phyloP scores from a whole-genome alignment of 2,113 vertebrate genomes.

The Macroglossus sobrinus region DNA sequence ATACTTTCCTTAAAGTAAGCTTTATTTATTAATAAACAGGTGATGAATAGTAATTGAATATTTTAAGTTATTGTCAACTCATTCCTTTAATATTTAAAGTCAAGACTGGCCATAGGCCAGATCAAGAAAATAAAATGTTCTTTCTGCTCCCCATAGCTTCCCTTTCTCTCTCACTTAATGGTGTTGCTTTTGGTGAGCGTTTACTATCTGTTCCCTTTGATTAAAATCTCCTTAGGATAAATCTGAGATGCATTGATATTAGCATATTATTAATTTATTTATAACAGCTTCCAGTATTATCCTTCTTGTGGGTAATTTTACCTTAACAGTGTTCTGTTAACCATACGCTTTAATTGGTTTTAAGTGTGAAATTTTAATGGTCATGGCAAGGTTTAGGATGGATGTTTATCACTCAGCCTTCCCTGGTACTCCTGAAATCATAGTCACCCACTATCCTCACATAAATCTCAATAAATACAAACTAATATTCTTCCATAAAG shows the following conservation, averaged over 20 bases:
- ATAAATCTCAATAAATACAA: slow-evolving; percentile 1
- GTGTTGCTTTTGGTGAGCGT: neutral
- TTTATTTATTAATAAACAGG: slow-evolving; percentile 24
- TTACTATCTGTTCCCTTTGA: neutral
- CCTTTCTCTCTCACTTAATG: neutral
- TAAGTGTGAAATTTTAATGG: neutral
- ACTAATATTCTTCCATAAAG: neutral
- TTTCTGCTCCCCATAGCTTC: neutral
- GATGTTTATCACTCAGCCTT: neutral
- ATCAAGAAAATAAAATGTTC: neutral
- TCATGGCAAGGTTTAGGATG: neutral
- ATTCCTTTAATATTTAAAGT: slow-evolving; percentile 35
- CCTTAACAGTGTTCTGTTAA: neutral
- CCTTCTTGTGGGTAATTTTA: neutral
- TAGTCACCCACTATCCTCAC: neutral
- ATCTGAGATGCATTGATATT: neutral
- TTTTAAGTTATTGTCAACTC: neutral
- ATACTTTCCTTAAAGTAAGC: slow-evolving; percentile 10
- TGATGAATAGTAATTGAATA: neutral
- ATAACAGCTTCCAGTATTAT: neutral
- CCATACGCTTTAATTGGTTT: neutral
- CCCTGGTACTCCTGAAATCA: neutral
- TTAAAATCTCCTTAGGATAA: slow-evolving; percentile 5
- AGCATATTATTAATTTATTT: slow-evolving; percentile 26
- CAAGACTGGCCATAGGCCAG: neutral